These are phyloP conservation scores for Cybosia mesomella DNA, from an alignment of 2,888 invertebrate genomes.

Conservation along the genomic window DNA sequence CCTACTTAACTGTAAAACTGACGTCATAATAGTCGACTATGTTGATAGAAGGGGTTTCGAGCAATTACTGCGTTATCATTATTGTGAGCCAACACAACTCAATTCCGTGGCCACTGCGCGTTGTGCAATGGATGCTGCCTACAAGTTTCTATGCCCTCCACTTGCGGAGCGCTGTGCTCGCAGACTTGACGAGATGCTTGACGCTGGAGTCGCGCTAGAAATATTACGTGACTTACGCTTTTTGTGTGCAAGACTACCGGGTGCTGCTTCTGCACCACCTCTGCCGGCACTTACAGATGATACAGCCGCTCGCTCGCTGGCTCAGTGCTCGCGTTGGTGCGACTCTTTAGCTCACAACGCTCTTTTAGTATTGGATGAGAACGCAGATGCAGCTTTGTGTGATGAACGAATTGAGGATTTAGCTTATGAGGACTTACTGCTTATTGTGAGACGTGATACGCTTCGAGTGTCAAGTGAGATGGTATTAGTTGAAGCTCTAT, in stretches of 20 bases:
- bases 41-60: conserved; percentile 90
- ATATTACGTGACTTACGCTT: conserved; percentile 87
- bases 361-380: conserved; percentile 83
- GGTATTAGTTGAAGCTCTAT: conserved; percentile 88
- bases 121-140: conserved; percentile 90
- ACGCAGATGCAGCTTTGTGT: conserved; percentile 74
- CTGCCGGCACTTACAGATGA: conserved; percentile 76
- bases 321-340: conserved; percentile 84
- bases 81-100: conserved; percentile 88
- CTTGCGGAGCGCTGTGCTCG: conserved; percentile 90
- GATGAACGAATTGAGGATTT: conserved; percentile 86
- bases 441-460: conserved; percentile 90
- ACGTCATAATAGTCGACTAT: conserved; percentile 85
- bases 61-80: conserved; percentile 89
- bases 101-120: conserved; percentile 89
- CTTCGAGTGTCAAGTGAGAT: conserved; percentile 89
- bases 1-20: conserved; percentile 79
- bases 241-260: conserved; percentile 77
- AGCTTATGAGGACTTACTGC: conserved; percentile 88
- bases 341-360: conserved; percentile 90
- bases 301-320: conserved; percentile 74
- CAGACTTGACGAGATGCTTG: conserved; percentile 89
- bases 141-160: conserved; percentile 91
- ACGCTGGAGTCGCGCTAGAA: conserved; percentile 88
- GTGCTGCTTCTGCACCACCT: conserved; percentile 84